These are phyloP conservation scores for Aurelia aurita DNA, from an alignment of 30 jellyfish, hydroid and myxozoan genomes.

Conservation along the genomic window DNA sequence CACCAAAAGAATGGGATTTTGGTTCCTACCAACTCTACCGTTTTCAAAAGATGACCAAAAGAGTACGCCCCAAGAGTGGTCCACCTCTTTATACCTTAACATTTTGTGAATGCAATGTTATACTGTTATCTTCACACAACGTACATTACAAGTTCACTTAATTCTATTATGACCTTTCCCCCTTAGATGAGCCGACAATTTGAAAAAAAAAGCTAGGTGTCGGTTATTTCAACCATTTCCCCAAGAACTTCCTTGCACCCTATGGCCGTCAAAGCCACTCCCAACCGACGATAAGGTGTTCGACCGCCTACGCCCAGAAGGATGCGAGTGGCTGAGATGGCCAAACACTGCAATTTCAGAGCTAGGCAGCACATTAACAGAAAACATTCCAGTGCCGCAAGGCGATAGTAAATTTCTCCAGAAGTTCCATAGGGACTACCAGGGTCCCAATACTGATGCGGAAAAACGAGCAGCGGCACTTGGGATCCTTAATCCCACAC, in stretches of 20 bases:
- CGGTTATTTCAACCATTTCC: constrained; percentile 26
- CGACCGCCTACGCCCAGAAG: constrained; percentile 20
- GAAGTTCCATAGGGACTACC: neutral
- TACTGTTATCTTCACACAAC: too few relatives aligned
- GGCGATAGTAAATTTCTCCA: too few relatives aligned
- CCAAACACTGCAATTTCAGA: constrained; percentile 20
- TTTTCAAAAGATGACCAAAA: too few relatives aligned
- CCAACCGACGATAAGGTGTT: neutral
- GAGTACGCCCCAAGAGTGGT: too few relatives aligned
- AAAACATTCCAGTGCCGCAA: neutral
- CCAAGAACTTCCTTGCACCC: constrained; percentile 28
- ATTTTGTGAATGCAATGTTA: too few relatives aligned
- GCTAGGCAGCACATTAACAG: neutral
- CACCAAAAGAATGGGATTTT: too few relatives aligned
- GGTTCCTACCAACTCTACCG: too few relatives aligned
- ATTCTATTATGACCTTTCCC: neutral
- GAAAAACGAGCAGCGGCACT: neutral
- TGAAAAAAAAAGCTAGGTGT: neutral
- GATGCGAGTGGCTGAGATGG: constrained; percentile 43
- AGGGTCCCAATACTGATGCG: neutral
- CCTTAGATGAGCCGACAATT: neutral
- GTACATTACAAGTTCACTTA: too few relatives aligned
- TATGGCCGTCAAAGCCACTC: constrained; percentile 18
- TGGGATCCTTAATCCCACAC: neutral
- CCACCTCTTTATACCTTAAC: too few relatives aligned